Evolutionary conservation across 2,113 vertebrate genomes (phyloP).

Genomic region (Crypturellus undulatus): DNA sequence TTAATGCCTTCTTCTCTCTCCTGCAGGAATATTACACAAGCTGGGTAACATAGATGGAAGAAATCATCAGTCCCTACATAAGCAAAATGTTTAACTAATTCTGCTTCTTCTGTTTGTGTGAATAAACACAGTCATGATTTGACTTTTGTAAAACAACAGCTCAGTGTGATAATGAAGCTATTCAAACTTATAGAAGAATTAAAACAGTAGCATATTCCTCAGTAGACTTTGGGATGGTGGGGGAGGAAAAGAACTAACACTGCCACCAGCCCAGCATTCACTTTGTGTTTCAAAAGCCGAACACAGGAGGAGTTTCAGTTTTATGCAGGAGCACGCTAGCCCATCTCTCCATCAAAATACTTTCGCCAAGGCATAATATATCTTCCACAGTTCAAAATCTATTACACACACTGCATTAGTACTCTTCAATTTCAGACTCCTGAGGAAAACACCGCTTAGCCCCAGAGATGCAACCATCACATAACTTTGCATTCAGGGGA

Average conservation of each 20-base stretch:
- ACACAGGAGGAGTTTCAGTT: neutral
- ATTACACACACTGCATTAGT: neutral
- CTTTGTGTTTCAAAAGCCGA: neutral
- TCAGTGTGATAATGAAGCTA: neutral
- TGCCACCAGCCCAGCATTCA: conserved; percentile 8
- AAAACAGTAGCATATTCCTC: neutral
- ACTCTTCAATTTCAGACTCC: neutral
- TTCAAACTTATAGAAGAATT: neutral
- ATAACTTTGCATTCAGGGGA: neutral
- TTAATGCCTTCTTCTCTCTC: neutral
- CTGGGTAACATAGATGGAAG: neutral
- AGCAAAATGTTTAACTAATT: fast-evolving
- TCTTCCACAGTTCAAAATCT: neutral
- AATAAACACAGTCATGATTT: neutral
- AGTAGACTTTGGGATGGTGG: neutral
- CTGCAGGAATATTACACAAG: neutral
- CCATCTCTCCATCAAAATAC: neutral
- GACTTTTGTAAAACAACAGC: neutral
- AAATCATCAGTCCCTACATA: neutral
- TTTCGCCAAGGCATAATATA: neutral
- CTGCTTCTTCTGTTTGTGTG: neutral
- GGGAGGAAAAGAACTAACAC: neutral
- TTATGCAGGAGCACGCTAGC: neutral
- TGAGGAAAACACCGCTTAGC: neutral
- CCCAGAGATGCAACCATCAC: neutral